A percentile compares a stretch with the other conserved stretches of the same genome.
phyloP scores from a whole-genome alignment of 2,113 vertebrate genomes.

The Anas platyrhynchos region DNA sequence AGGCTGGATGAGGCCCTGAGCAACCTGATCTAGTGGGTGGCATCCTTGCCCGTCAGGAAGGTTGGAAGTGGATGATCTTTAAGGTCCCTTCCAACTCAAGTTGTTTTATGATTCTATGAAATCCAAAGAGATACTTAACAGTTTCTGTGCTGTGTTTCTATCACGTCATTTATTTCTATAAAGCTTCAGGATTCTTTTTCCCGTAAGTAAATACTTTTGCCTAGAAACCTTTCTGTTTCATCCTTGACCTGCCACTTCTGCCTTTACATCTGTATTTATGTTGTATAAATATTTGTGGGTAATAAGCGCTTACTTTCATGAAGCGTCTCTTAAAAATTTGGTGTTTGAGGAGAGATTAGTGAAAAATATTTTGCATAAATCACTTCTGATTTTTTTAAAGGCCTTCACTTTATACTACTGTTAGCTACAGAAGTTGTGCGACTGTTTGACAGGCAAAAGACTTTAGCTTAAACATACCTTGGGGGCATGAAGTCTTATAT shows the following conservation, averaged over 20 bases:
- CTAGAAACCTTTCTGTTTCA: background rate
- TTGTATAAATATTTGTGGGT: slow-evolving; percentile 14
- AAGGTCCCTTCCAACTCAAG: too few relatives aligned
- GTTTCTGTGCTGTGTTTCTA: slow-evolving; percentile 20
- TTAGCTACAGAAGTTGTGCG: background rate
- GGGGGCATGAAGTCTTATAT: background rate
- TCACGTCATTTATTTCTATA: background rate
- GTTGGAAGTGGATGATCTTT: too few relatives aligned
- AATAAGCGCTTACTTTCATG: slow-evolving; percentile 15
- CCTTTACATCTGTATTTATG: background rate
- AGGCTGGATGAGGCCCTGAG: too few relatives aligned
- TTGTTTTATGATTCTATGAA: background rate
- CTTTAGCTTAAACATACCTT: background rate
- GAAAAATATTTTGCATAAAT: slow-evolving; percentile 11
- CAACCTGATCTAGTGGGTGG: too few relatives aligned
- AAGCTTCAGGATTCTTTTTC: slow-evolving; percentile 30
- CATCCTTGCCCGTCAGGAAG: too few relatives aligned
- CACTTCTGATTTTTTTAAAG: background rate
- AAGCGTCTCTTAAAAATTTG: background rate
- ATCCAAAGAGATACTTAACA: background rate
- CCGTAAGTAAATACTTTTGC: background rate
- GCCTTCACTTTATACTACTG: background rate
- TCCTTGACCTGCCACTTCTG: background rate
- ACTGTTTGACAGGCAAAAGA: background rate
- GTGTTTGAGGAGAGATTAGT: background rate